Evolutionary conservation across 1,140 invertebrate species (phyloP).

Genomic region (Trypoxylus dichotomus): DNA sequence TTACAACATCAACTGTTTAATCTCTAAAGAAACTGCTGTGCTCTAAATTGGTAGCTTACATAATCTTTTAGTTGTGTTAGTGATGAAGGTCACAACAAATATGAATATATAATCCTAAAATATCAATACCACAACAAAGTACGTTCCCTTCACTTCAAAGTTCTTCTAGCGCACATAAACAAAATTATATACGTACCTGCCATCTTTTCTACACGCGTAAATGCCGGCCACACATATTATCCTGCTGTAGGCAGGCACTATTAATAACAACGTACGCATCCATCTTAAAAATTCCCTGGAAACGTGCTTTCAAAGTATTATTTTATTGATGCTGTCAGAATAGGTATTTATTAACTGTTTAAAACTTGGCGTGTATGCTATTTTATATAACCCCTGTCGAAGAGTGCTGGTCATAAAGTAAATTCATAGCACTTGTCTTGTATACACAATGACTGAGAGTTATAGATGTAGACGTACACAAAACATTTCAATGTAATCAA

Average conservation of each 20-base stretch:
- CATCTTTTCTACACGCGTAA: not conserved
- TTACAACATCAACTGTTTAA: not conserved
- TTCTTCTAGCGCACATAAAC: not conserved
- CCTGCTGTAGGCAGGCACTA: not conserved
- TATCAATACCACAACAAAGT: not conserved
- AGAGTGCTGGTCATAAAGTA: constrained; percentile 21
- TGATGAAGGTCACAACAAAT: not conserved
- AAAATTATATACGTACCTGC: not conserved
- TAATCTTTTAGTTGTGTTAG: not conserved
- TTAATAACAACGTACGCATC: not conserved
- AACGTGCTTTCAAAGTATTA: constrained; percentile 17
- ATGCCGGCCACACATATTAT: not conserved
- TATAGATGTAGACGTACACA: constrained; percentile 5
- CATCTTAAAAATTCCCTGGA: not conserved
- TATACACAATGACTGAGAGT: not conserved
- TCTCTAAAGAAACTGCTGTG: not conserved
- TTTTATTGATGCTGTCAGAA: constrained; percentile 20
- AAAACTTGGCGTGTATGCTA: constrained; percentile 19
- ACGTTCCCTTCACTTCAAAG: not conserved
- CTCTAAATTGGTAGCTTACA: not conserved
- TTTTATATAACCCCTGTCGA: constrained; percentile 26
- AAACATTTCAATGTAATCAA: constrained; percentile 6
- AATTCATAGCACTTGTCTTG: constrained; percentile 17
- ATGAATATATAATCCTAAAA: not conserved
- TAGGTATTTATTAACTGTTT: constrained; percentile 26